Evolutionary conservation across 2,888 invertebrate genomes (phyloP).

Genomic region (Acanthococcus lagerstroemiae): DNA sequence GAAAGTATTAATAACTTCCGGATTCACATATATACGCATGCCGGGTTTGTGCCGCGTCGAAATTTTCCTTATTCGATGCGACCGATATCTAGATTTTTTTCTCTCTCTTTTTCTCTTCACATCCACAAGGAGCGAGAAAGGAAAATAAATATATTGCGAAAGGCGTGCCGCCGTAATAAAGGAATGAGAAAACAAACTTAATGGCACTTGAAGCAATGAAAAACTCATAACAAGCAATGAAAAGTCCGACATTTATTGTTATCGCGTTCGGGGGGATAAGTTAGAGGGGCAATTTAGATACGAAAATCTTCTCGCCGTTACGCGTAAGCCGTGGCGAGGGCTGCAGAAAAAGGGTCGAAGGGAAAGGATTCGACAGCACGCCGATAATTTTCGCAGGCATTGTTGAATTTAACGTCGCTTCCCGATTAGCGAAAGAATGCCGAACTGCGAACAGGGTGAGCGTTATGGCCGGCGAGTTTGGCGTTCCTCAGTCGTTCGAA

Average conservation of each 20-base stretch:
- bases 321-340: neutral
- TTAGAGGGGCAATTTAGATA: neutral
- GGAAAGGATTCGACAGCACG: too few species aligned
- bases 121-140: neutral
- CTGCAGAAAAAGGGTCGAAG: neutral
- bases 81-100: too few species aligned
- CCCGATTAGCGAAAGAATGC: too few species aligned
- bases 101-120: neutral
- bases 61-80: too few species aligned
- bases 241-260: slow-evolving; percentile 24
- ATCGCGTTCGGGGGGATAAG: neutral
- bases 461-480: too few species aligned
- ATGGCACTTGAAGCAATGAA: slow-evolving; percentile 26
- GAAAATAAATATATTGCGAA: slow-evolving; percentile 18
- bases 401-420: too few species aligned
- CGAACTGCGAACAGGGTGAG: too few species aligned
- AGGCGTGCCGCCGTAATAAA: slow-evolving; percentile 17
- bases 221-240: slow-evolving; percentile 23
- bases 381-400: too few species aligned
- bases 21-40: too few species aligned
- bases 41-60: too few species aligned
- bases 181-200: slow-evolving; percentile 23
- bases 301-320: neutral
- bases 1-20: too few species aligned
- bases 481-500: too few species aligned